Evolutionary conservation across 2,888 invertebrate genomes (phyloP).

Genomic region (Andrena dorsata): DNA sequence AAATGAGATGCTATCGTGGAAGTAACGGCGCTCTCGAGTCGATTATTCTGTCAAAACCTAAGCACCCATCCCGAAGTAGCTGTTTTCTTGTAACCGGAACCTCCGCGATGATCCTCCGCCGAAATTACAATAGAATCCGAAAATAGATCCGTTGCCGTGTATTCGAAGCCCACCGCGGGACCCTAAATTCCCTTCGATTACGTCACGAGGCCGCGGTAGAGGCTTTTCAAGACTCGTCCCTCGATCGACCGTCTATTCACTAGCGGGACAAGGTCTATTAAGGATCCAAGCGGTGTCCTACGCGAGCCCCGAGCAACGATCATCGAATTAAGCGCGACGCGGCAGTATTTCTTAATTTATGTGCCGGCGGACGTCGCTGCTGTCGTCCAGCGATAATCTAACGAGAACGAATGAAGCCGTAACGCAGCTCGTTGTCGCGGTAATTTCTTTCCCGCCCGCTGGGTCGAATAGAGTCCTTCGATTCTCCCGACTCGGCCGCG

Average conservation of each 20-base stretch:
- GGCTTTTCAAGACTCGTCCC: neutral
- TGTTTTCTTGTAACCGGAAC: no score
- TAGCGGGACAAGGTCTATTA: neutral
- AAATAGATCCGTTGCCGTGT: no score
- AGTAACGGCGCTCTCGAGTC: no score
- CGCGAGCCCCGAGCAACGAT: neutral
- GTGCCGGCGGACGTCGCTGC: neutral
- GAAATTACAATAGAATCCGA: no score
- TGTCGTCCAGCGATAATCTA: conserved; percentile 16
- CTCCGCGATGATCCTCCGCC: no score
- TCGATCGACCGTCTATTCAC: neutral
- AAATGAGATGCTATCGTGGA: no score
- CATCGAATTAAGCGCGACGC: neutral
- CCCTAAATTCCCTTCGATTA: no score
- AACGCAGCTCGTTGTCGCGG: conserved; percentile 25
- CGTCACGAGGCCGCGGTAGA: no score
- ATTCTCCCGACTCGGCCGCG: neutral
- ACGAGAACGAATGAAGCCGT: conserved; percentile 25
- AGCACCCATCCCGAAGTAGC: no score
- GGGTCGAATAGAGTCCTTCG: conserved; percentile 14
- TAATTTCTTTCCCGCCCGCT: neutral
- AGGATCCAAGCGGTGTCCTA: neutral
- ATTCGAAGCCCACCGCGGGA: no score
- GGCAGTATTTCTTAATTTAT: conserved; percentile 24
- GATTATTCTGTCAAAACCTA: no score